phyloP scores from a whole-genome alignment of 2,888 invertebrate species.

The Silvanus unidentatus region DNA sequence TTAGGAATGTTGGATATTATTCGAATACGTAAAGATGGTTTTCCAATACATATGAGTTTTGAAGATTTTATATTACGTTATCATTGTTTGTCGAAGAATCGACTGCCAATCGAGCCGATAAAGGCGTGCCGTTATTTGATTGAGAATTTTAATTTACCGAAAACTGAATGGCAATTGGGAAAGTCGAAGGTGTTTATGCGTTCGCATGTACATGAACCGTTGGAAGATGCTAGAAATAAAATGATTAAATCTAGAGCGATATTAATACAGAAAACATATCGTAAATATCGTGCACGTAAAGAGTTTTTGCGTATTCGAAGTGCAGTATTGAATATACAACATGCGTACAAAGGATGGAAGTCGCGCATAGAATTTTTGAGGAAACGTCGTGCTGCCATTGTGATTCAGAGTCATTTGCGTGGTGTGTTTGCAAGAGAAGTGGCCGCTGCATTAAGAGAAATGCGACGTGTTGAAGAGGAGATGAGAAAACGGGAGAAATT shows the following conservation, averaged over 20 bases:
- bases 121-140: slow-evolving; percentile 51
- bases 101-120: slow-evolving; percentile 47
- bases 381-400: slow-evolving; percentile 75
- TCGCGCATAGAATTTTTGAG: slow-evolving; percentile 73
- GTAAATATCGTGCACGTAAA: slow-evolving; percentile 58
- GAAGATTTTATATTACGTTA: slow-evolving; percentile 71
- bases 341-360: slow-evolving; percentile 82
- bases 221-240: slow-evolving; percentile 72
- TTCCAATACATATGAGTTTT: slow-evolving; percentile 77
- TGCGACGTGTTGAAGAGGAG: slow-evolving; percentile 80
- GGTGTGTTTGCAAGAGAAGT: slow-evolving; percentile 89
- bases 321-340: slow-evolving; percentile 72
- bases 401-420: slow-evolving; percentile 78
- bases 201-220: slow-evolving; percentile 72
- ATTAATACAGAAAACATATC: slow-evolving; percentile 70
- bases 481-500: slow-evolving; percentile 72
- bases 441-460: slow-evolving; percentile 78
- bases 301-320: slow-evolving; percentile 61
- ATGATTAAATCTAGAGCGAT: slow-evolving; percentile 65
- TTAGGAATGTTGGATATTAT: slow-evolving; percentile 92
- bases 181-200: slow-evolving; percentile 81
- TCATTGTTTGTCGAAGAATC: slow-evolving; percentile 58
- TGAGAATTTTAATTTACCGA: slow-evolving; percentile 59
- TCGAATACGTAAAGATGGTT: slow-evolving; percentile 83
- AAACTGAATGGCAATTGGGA: slow-evolving; percentile 83